Conservation (phyloP, 30 jellyfish, hydroid and myxozoan species). For the Pseudorhiza aurosa region DNA sequence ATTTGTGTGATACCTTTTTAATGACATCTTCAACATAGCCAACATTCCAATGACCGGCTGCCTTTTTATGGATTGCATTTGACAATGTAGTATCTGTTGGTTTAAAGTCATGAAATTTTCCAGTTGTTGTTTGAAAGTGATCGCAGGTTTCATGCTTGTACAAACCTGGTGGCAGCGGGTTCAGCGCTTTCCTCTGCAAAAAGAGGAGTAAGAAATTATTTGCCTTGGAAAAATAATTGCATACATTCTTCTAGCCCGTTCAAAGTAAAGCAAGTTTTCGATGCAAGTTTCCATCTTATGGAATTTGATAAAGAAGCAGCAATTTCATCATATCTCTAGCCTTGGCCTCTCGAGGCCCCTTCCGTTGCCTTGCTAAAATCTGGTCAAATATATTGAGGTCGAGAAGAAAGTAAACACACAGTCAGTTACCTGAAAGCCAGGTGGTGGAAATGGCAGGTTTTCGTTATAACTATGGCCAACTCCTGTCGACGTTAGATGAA, state of each 20-base stretch:
- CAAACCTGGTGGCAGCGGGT: conserved; percentile 67
- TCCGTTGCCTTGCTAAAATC: too few relatives aligned
- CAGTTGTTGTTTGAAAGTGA: conserved; percentile 76
- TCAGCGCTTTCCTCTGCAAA: conserved; percentile 64
- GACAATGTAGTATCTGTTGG: conserved; percentile 53
- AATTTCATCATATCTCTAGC: too few relatives aligned
- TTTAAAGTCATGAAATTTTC: conserved; percentile 76
- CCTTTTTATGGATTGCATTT: conserved; percentile 53
- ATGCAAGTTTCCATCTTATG: too few relatives aligned
- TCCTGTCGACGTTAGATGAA: conserved; percentile 83
- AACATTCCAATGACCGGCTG: conserved; percentile 96
- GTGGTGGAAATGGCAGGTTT: conserved; percentile 71
- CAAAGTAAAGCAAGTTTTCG: too few relatives aligned
- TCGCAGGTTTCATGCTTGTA: conserved; percentile 14
- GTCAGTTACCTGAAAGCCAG: conserved; percentile 73
- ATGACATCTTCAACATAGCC: conserved; percentile 81
- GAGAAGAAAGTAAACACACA: too few relatives aligned
- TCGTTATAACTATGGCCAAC: conserved; percentile 65
- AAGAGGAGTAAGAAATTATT: not conserved
- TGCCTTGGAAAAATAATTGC: too few relatives aligned
- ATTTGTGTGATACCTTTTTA: conserved; percentile 85
- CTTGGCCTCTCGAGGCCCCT: too few relatives aligned
- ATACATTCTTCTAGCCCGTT: not conserved
- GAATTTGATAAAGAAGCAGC: too few relatives aligned
- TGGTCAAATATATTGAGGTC: too few relatives aligned